A percentile compares a stretch with the other conserved stretches of the same genome.
Conservation (phyloP, 2,113 vertebrate species). For the Daubentonia madagascariensis region DNA sequence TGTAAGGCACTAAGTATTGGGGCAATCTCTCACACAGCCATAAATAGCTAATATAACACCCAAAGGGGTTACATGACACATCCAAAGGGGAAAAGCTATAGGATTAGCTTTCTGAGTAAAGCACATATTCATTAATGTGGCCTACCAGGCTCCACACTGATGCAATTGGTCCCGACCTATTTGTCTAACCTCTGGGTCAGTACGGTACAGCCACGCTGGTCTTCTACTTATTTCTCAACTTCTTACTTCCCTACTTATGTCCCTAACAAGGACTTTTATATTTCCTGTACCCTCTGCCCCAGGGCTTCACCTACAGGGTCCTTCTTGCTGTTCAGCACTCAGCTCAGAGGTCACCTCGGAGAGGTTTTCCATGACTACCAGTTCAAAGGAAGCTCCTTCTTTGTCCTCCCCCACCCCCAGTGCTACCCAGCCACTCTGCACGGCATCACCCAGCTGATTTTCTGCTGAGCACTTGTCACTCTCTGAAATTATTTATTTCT, state of each 20-base stretch:
- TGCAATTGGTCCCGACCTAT: fast-evolving
- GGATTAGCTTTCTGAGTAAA: neutral
- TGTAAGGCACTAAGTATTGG: neutral
- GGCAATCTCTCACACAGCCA: neutral
- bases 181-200: neutral
- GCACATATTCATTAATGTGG: neutral
- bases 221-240: neutral
- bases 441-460: no score
- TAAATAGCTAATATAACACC: neutral
- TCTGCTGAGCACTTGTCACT: neutral
- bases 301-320: neutral
- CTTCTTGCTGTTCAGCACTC: neutral
- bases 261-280: neutral
- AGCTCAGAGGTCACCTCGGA: neutral
- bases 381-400: neutral
- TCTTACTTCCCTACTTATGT: neutral
- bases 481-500: neutral
- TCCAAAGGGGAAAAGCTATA: neutral
- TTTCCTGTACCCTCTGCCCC: neutral
- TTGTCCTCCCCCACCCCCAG: fast-evolving
- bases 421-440: fast-evolving
- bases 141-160: fast-evolving
- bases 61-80: neutral
- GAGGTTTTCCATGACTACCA: neutral
- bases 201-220: fast-evolving